These are phyloP conservation scores for Drosophila mimetica DNA, from an alignment of 2,888 invertebrate species.

Conservation along the genomic window DNA sequence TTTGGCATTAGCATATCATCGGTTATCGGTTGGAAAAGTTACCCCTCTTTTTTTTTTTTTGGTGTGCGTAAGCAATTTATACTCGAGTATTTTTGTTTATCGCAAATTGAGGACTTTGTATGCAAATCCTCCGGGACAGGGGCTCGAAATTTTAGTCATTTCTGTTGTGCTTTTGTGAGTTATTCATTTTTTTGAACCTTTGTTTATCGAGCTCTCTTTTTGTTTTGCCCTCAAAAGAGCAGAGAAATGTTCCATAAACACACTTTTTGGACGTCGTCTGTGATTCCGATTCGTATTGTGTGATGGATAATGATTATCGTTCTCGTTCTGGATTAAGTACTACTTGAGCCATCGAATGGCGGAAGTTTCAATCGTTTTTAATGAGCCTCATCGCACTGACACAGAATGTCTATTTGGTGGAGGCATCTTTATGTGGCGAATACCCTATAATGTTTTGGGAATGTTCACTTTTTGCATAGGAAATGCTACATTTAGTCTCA, in stretches of 20 bases:
- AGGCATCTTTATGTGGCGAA: neutral
- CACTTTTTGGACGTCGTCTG: neutral
- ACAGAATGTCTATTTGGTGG: slow-evolving; percentile 6
- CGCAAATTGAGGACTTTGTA: slow-evolving; percentile 56
- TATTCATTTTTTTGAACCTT: neutral
- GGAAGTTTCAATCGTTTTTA: slow-evolving; percentile 75
- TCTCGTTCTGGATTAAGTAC: neutral
- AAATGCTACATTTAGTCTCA: too few relatives aligned
- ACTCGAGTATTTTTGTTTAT: slow-evolving; percentile 68
- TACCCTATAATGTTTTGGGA: neutral
- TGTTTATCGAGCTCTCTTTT: slow-evolving; percentile 23
- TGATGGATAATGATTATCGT: slow-evolving; percentile 5
- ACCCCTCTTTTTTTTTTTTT: neutral
- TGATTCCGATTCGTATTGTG: neutral
- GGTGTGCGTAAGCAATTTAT: slow-evolving; percentile 35
- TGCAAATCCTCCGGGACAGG: slow-evolving; percentile 61
- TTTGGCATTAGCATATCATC: slow-evolving; percentile 44
- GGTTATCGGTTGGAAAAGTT: slow-evolving; percentile 5
- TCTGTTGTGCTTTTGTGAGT: neutral
- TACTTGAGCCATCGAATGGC: slow-evolving; percentile 30
- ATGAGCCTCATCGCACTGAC: slow-evolving; percentile 44
- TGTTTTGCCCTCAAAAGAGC: slow-evolving; percentile 36
- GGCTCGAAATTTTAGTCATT: slow-evolving; percentile 15
- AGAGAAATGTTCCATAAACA: slow-evolving; percentile 22
- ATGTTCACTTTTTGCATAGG: neutral